phyloP scores from a whole-genome alignment of 2,888 invertebrate genomes.

The Parelbella ahira region DNA sequence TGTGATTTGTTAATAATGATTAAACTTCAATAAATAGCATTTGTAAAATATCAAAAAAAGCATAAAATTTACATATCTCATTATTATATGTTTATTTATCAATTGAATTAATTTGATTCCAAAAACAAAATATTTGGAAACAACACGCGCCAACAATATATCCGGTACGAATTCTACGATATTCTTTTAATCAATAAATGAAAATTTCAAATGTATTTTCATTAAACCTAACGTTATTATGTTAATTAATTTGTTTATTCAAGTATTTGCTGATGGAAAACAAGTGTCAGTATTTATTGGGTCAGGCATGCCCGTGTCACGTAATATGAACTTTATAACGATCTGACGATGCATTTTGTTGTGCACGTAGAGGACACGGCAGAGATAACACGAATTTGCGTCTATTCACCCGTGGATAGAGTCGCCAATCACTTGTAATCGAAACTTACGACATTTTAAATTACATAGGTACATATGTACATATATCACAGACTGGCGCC shows the following conservation, averaged over 20 bases:
- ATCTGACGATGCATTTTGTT: constrained; percentile 29
- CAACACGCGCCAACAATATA: too few species aligned
- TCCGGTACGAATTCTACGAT: too few species aligned
- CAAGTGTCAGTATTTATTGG: constrained; percentile 49
- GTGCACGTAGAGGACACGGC: constrained; percentile 18
- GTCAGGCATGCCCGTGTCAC: constrained; percentile 49
- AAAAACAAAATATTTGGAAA: too few species aligned
- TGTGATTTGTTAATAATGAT: too few species aligned
- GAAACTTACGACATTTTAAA: constrained; percentile 1
- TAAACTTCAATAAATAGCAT: too few species aligned
- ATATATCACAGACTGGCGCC: constrained; percentile 11
- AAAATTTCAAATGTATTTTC: too few species aligned
- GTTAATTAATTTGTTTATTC: constrained; percentile 50
- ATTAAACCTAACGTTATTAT: constrained; percentile 35
- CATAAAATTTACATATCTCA: too few species aligned
- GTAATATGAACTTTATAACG: constrained; percentile 47
- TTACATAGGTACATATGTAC: neutral
- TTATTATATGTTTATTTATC: too few species aligned
- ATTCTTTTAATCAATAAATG: too few species aligned
- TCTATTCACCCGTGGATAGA: constrained; percentile 8
- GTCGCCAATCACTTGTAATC: constrained; percentile 3
- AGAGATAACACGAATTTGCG: constrained; percentile 8
- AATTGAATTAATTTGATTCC: too few species aligned
- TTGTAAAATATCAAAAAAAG: too few species aligned
- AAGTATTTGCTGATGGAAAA: constrained; percentile 53